Conservation (phyloP, 2,888 invertebrate species). For the Drosophila meridiana region DNA sequence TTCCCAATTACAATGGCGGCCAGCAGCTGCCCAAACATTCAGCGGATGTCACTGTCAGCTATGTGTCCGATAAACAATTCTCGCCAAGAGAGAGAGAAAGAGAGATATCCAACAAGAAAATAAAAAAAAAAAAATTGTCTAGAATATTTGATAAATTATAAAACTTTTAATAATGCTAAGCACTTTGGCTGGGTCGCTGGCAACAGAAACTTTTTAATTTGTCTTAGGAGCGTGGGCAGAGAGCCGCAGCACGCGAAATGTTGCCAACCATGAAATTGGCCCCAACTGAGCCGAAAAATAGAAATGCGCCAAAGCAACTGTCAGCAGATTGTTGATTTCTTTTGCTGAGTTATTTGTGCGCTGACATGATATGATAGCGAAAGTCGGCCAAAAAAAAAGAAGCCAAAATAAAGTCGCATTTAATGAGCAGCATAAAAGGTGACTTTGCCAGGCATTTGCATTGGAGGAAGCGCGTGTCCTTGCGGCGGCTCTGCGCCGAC, state of each 20-base stretch:
- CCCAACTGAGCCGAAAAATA: conserved; percentile 21
- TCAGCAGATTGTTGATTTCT: conserved; percentile 69
- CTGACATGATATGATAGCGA: conserved; percentile 66
- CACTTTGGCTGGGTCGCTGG: conserved; percentile 44
- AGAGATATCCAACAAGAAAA: neutral
- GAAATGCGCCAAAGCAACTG: conserved; percentile 53
- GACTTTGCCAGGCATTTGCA: conserved; percentile 40
- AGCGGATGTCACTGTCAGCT: conserved; percentile 57
- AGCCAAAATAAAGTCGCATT: conserved; percentile 64
- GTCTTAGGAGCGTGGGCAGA: conserved; percentile 51
- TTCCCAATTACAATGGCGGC: conserved; percentile 58
- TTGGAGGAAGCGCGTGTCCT: conserved; percentile 24
- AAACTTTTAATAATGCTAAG: conserved; percentile 77
- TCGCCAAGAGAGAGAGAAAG: conserved; percentile 7
- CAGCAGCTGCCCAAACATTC: conserved; percentile 36
- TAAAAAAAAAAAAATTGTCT: neutral
- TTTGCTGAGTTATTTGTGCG: conserved; percentile 64
- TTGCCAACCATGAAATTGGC: conserved; percentile 76
- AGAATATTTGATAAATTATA: conserved; percentile 74
- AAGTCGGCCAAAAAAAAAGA: conserved; percentile 25
- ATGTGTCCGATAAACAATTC: conserved; percentile 61
- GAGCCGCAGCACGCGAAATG: conserved; percentile 58
- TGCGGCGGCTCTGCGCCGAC: conserved; percentile 12
- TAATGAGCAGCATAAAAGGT: conserved; percentile 63
- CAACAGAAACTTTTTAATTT: conserved; percentile 73